Evolutionary conservation across 2,797 vertebrate genomes (phyloP).

Genomic region (Squalus acanthias): DNA sequence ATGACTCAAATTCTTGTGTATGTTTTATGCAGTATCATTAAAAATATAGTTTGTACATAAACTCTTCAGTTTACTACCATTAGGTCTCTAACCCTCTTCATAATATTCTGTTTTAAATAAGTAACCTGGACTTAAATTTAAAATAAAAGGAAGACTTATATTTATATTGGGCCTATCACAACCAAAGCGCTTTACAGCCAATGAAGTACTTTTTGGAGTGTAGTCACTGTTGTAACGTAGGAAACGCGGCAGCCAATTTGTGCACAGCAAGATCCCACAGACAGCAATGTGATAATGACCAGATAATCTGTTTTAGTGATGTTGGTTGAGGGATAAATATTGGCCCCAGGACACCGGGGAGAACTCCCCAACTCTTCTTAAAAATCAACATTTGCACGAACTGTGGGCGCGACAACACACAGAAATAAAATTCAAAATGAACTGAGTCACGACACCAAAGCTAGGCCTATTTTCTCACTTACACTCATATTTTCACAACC

Average conservation of each 20-base stretch:
- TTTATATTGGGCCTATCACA: not conserved
- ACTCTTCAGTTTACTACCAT: not conserved
- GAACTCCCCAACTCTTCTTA: not conserved
- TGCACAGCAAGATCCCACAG: not conserved
- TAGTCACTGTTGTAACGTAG: not conserved
- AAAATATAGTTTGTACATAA: not conserved
- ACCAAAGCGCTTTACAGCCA: not conserved
- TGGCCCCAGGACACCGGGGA: not conserved
- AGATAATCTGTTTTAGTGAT: not conserved
- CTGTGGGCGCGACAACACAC: not conserved
- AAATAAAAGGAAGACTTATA: slow-evolving; percentile 43
- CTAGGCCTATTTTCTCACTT: not conserved
- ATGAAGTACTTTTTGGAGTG: not conserved
- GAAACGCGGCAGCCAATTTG: not conserved
- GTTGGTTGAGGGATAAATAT: not conserved
- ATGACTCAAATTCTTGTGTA: not conserved
- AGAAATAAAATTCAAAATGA: not conserved
- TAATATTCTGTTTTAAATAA: slow-evolving; percentile 44
- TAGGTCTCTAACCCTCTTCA: not conserved
- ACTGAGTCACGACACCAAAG: not conserved
- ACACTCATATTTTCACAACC: not conserved
- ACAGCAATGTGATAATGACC: not conserved
- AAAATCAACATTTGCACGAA: not conserved
- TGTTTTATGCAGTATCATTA: not conserved
- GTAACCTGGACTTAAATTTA: slow-evolving; percentile 45